These are phyloP conservation scores for Pararge aegeria DNA, from an alignment of 1,140 invertebrate genomes.

Conservation along the genomic window DNA sequence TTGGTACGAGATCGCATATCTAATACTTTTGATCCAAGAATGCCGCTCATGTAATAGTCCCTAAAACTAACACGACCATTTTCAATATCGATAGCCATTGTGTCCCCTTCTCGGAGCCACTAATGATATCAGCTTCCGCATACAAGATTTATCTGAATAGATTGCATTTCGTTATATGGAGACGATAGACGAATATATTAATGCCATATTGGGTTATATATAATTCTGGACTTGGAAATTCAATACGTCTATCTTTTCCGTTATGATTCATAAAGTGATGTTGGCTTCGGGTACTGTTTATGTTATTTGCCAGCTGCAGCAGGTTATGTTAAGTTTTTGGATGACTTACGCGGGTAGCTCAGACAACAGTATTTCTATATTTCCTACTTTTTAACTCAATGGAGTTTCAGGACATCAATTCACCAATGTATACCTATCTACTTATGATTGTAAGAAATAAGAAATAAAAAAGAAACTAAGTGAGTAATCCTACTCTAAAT, in stretches of 20 bases:
- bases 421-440: no score
- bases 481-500: no score
- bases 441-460: no score
- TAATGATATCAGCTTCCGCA: slow-evolving; percentile 36
- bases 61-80: slow-evolving; percentile 12
- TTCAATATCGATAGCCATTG: slow-evolving; percentile 29
- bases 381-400: no score
- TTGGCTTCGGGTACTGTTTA: neutral
- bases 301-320: neutral
- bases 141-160: slow-evolving; percentile 44
- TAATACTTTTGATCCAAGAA: neutral
- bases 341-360: neutral
- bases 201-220: slow-evolving; percentile 24
- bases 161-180: slow-evolving; percentile 43
- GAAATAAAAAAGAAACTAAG: no score
- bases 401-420: no score
- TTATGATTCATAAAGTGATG: slow-evolving; percentile 17
- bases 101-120: slow-evolving; percentile 27
- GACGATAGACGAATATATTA: slow-evolving; percentile 25
- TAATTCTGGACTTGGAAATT: slow-evolving; percentile 15
- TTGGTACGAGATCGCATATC: no score
- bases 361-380: no score
- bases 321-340: slow-evolving; percentile 1
- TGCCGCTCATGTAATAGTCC: neutral
- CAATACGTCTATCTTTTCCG: slow-evolving; percentile 14